Base-by-base conservation (phyloP, 2,113 vertebrate genomes). In the Vicugna pacos region DNA sequence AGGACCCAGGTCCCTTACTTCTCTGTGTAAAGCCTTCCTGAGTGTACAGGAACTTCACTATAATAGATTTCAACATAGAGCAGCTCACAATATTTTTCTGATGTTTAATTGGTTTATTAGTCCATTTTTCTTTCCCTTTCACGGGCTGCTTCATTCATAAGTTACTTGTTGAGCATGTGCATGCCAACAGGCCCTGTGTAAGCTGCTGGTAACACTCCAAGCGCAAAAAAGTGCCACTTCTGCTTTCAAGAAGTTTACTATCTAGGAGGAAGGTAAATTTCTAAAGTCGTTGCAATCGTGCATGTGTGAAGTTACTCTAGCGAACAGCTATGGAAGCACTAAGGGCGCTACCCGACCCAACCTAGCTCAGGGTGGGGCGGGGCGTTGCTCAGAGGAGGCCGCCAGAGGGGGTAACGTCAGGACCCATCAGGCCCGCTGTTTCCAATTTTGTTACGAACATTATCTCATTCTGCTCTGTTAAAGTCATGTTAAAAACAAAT, bases 61-160 rank as follows among this genome's bases (percentile, higher is more conserved):
- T 70, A 72, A 94, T 32, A 13, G 10, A 76, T 79, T 42, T 60
- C 11, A 81, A 32, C 17, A 50, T 8, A 70, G 48, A 95, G 6
- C 9, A 89, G 20, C 7, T 89, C 30, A 48, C 28, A 91, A 2
- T 85, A 64, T 75, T 60, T 60, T 56, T 28, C 2, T 75, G 64
- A 42, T 58, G 79, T 89, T 93, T 83, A 56, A 62, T 84, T 91
- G 30, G 10, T 35, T 35, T 56, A 84, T 88, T 67, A 26, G 69
- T n/a, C 67, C 22, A n/a, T 89, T 96, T 94, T 65, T 75, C 64
- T 91, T 95, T 75, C 24, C 73, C 17, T 76, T 81, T 79, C 26
- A 62, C 24, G 75, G 22, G 42, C 48, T 7, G 89, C 60, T 89
- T 70, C 32, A 16, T 67, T 73, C 22, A 70, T 91, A 82, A 91